A percentile compares a stretch with the other conserved stretches of the same genome.
Conservation (phyloP, 2,113 vertebrate species). For the Pseudorhombus dupliciocellatus region DNA sequence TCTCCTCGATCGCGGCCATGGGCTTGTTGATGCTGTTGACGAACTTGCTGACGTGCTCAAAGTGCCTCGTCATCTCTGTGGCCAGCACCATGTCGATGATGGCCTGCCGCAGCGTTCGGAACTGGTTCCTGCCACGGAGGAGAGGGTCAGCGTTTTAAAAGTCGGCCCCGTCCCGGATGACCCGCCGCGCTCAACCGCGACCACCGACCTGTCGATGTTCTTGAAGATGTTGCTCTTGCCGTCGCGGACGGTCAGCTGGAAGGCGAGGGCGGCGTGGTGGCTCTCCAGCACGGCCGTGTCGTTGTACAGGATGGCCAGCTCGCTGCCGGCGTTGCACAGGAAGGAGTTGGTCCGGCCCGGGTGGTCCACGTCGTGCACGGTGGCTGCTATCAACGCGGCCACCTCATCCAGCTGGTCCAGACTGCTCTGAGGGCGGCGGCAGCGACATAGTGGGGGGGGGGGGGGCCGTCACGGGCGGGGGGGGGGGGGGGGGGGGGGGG, state of each 20-base stretch:
- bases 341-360: conserved; percentile 96
- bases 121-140: conserved; percentile 85
- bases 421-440: conserved; percentile 80
- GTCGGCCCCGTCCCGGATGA: too few species aligned
- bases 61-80: conserved; percentile 97
- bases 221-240: conserved; percentile 96
- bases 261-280: conserved; percentile 93
- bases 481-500: too few species aligned
- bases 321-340: conserved; percentile 94
- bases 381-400: conserved; percentile 93
- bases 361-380: conserved; percentile 94
- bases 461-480: background rate
- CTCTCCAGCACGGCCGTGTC: conserved; percentile 95
- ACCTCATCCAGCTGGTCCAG: conserved; percentile 94
- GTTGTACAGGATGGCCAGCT: conserved; percentile 94
- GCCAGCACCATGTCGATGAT: conserved; percentile 98
- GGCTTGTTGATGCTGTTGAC: conserved; percentile 98
- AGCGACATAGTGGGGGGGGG: background rate
- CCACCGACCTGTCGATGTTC: conserved; percentile 90
- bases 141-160: background rate
- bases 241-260: conserved; percentile 93
- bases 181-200: too few species aligned
- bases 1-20: conserved; percentile 87
- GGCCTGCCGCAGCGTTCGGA: conserved; percentile 90
- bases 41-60: conserved; percentile 97